Evolutionary conservation across 2,888 invertebrate species (phyloP).

Genomic region (Tetheella fluctuosa): DNA sequence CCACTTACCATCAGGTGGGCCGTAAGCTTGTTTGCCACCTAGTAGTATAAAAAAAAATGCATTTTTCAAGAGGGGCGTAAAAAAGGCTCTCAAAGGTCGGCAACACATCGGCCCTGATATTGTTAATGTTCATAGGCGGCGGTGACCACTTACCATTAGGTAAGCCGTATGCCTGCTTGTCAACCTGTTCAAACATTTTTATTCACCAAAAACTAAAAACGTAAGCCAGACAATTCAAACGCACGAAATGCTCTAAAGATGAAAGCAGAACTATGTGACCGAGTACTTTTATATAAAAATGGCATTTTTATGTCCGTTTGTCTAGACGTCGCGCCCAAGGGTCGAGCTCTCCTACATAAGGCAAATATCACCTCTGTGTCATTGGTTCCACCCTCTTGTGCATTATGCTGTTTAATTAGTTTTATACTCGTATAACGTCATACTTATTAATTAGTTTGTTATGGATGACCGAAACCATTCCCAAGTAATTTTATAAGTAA

Average conservation of each 20-base stretch:
- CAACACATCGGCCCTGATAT: too few species aligned
- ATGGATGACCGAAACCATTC: neutral
- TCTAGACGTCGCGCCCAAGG: constrained; percentile 35
- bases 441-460: neutral
- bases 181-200: too few species aligned
- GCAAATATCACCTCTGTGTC: constrained; percentile 20
- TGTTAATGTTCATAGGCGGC: too few species aligned
- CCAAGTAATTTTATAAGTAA: neutral
- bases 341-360: constrained; percentile 26
- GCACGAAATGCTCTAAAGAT: neutral
- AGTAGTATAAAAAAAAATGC: too few species aligned
- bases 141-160: too few species aligned
- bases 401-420: neutral
- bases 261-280: neutral
- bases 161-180: too few species aligned
- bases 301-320: constrained; percentile 26
- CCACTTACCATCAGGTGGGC: too few species aligned
- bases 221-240: too few species aligned
- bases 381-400: neutral
- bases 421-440: neutral
- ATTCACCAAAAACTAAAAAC: too few species aligned
- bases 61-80: too few species aligned
- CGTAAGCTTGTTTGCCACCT: too few species aligned
- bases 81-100: too few species aligned
- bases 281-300: constrained; percentile 24